Evolutionary conservation across 2,113 vertebrate genomes (phyloP).

Genomic region (Pelmatolapia mariae): DNA sequence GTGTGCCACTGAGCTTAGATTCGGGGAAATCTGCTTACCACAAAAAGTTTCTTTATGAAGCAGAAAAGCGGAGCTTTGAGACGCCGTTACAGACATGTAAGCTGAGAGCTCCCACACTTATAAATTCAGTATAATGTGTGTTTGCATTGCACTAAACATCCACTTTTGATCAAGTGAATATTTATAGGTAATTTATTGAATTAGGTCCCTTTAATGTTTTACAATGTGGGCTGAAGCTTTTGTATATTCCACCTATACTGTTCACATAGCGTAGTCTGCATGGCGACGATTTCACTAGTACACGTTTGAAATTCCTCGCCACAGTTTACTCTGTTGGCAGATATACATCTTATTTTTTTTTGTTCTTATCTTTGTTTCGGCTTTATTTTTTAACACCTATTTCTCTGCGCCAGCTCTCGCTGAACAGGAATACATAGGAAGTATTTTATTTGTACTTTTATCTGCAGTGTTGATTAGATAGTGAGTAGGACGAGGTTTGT

Average conservation of each 20-base stretch:
- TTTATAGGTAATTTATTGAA: background rate
- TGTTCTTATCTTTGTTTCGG: background rate
- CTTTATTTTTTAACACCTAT: background rate
- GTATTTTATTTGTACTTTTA: background rate
- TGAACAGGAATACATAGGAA: background rate
- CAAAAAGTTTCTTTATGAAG: background rate
- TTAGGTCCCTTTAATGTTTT: background rate
- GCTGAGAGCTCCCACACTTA: background rate
- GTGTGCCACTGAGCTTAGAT: background rate
- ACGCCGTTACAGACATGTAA: background rate
- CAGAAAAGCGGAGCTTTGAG: background rate
- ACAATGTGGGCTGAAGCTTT: background rate
- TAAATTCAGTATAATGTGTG: background rate
- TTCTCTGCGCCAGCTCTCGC: background rate
- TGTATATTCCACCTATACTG: background rate
- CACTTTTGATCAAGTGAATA: background rate
- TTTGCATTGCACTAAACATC: background rate
- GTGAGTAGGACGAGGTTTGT: background rate
- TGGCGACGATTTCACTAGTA: background rate
- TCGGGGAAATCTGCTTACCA: background rate
- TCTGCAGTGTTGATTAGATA: background rate
- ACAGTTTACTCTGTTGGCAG: background rate
- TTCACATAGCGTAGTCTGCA: background rate
- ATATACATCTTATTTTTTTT: background rate
- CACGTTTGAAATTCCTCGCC: background rate